These are phyloP conservation scores for Aporrectodea caliginosa DNA, from an alignment of 1,140 invertebrate species.

Conservation along the genomic window DNA sequence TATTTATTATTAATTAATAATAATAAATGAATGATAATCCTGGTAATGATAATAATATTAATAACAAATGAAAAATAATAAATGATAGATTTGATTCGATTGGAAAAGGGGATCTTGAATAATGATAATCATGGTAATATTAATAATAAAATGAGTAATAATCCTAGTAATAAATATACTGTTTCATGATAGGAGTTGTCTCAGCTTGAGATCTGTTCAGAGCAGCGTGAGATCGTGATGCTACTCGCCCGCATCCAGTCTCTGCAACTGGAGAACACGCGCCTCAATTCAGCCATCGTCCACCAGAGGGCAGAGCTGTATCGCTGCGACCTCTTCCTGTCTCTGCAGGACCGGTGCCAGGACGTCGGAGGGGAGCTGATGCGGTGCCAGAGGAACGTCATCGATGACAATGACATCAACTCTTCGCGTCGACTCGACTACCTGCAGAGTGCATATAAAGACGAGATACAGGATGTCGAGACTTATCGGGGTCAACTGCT, in stretches of 20 bases:
- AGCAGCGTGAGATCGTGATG: neutral
- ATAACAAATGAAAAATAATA: no score
- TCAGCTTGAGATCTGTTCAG: neutral
- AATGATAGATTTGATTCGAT: no score
- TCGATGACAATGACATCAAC: neutral
- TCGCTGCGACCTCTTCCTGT: neutral
- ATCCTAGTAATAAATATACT: no score
- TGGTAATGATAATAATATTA: no score
- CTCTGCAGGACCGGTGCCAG: neutral
- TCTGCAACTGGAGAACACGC: neutral
- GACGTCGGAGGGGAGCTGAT: neutral
- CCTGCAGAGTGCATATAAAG: neutral
- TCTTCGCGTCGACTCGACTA: neutral
- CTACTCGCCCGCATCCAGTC: neutral
- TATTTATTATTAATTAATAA: no score
- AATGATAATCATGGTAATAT: no score
- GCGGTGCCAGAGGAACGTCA: neutral
- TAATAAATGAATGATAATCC: no score
- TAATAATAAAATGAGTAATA: no score
- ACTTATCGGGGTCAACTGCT: neutral
- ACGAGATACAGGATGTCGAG: neutral
- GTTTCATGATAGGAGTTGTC: neutral
- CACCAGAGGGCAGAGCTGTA: neutral
- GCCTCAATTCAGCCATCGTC: neutral
- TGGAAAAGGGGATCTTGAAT: no score